Evolutionary conservation across 2,888 invertebrate species (phyloP), one percentile per base, ranked within the genome.

Genomic region (Pyrocoelia pectoralis): DNA sequence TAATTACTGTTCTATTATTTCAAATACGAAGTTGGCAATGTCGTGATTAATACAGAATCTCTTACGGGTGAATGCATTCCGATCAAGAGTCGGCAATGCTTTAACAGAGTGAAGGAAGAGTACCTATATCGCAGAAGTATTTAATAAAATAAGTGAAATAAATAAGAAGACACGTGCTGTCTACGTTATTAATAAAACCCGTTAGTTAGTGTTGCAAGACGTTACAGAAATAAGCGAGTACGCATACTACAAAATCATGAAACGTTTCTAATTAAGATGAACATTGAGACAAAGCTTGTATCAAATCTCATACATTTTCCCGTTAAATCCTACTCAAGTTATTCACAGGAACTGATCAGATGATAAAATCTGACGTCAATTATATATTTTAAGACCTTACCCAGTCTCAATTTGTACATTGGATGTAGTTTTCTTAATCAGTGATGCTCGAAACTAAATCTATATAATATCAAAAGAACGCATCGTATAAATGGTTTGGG

Each of bases 141-240:
- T 38, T 17, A 19, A 53, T 38, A 53, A 53, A 28, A 17, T 46
- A 56, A 61, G 54, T 50, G 50, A 55, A 59, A 33, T 29, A 58
- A 60, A 49, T 60, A 55, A 40, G 33, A 50, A 38, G 57, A 58
- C 62, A 62, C 57, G 62, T 62, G 62, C 62, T 53, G 57, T 57
- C 53, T 53, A 54, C 43, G 62, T 57, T 62, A 62, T 62, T 62
- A 62, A 62, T 62, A 62, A 62, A 58, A 49, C 56, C 54, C 50
- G 50, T 50, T 40, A 38, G 55, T 56, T 55, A 51, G 61, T 56
- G 55, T 56, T 61, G 61, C 54, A 54, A 55, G 59, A 43, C 40
- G 53, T 28, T 53, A 19, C 59, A 48, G 46, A 59, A 59, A 59
- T 57, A 51, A 46, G 19, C 15, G 51, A n/a, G 59, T 53, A 52